Conservation (phyloP, 2,797 vertebrate genomes). For the Poecilia picta region DNA sequence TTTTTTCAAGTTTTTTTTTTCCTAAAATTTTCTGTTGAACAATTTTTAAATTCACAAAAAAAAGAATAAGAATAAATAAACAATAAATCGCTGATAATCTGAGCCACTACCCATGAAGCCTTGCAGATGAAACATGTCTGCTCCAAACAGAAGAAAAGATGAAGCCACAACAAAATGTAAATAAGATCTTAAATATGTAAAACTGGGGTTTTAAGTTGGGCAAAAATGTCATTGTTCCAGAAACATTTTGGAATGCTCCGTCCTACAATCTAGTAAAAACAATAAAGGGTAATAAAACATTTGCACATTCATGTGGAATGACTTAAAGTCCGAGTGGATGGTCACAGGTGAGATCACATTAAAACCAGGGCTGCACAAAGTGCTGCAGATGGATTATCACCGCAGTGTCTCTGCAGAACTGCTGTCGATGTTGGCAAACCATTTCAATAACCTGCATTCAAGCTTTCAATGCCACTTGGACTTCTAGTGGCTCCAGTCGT, state of each 20-base stretch:
- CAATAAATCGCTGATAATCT: background rate
- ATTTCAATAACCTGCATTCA: background rate
- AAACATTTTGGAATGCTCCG: background rate
- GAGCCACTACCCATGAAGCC: background rate
- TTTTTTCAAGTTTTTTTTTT: background rate
- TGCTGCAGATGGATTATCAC: background rate
- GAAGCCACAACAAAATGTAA: background rate
- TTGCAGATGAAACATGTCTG: background rate
- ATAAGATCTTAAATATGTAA: background rate
- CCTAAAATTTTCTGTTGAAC: background rate
- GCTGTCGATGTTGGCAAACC: background rate
- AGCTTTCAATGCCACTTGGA: background rate
- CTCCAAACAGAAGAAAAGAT: background rate
- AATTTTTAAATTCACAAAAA: background rate
- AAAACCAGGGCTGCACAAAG: background rate
- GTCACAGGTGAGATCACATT: background rate
- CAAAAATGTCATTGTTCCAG: background rate
- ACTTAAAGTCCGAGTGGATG: background rate
- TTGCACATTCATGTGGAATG: conserved; percentile 2
- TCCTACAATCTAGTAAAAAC: background rate
- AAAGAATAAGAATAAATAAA: conserved; percentile 7
- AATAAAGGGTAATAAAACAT: background rate
- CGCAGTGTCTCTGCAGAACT: background rate
- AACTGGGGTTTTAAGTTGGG: background rate
- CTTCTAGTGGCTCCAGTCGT: background rate